These are phyloP conservation scores for Chiloscyllium plagiosum DNA, from an alignment of 2,113 vertebrate genomes.

Conservation along the genomic window DNA sequence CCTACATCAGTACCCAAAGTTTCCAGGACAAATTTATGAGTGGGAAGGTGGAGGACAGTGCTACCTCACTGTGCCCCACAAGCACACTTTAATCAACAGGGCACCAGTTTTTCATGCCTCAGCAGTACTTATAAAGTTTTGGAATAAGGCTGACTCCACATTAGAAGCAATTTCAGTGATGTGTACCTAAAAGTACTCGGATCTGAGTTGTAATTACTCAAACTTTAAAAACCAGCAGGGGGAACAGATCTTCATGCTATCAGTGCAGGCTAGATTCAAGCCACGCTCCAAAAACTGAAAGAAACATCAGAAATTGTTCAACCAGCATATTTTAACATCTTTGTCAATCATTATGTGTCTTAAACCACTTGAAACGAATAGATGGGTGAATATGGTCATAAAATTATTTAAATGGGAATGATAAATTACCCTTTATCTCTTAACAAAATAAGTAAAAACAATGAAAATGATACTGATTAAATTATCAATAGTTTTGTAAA, in stretches of 20 bases:
- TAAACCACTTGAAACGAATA: background rate
- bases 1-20: background rate
- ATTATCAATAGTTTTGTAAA: background rate
- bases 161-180: background rate
- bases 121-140: background rate
- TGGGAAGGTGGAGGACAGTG: background rate
- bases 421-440: background rate
- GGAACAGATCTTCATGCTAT: background rate
- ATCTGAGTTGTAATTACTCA: background rate
- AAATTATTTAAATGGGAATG: background rate
- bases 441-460: background rate
- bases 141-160: background rate
- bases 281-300: background rate
- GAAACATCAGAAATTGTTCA: background rate
- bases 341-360: background rate
- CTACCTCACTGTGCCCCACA: background rate
- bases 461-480: background rate
- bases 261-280: background rate
- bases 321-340: background rate
- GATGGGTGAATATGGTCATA: background rate
- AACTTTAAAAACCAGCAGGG: background rate
- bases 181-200: background rate
- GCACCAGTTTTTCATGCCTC: background rate
- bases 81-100: background rate
- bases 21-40: background rate